These are phyloP conservation scores for Leptinotarsa lineolata DNA, from an alignment of 1,140 invertebrate genomes.

Conservation along the genomic window DNA sequence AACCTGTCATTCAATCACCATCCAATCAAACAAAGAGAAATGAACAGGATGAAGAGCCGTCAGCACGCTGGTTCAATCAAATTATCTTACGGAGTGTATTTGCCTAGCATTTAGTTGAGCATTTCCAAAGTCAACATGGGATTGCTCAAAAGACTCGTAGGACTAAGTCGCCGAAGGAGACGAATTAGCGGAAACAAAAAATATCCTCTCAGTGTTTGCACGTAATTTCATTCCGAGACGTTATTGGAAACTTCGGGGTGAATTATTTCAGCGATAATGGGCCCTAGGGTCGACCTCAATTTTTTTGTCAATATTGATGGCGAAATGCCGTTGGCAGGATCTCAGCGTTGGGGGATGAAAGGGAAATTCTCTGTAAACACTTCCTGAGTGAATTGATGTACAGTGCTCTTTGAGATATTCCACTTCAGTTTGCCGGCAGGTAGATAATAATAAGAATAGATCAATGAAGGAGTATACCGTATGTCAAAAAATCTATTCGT, in stretches of 20 bases:
- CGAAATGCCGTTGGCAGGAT: background rate
- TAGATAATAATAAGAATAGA: too few species aligned
- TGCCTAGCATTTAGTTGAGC: constrained; percentile 23
- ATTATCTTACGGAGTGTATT: constrained; percentile 20
- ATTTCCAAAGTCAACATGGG: constrained; percentile 20
- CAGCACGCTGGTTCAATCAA: constrained; percentile 14
- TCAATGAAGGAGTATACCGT: too few species aligned
- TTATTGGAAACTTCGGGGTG: background rate
- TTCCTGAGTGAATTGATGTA: background rate
- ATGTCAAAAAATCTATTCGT: too few species aligned
- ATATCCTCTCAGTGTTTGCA: constrained; percentile 15
- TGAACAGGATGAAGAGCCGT: constrained; percentile 14
- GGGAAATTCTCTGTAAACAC: background rate
- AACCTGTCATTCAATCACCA: constrained; percentile 9
- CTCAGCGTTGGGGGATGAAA: background rate
- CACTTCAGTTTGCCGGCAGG: too few species aligned
- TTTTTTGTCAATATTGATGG: constrained; percentile 4
- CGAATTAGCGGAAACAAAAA: constrained; percentile 12
- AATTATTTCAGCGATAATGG: background rate
- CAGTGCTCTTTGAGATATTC: too few species aligned
- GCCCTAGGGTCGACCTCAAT: background rate
- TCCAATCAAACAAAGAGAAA: background rate
- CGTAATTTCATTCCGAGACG: constrained; percentile 8
- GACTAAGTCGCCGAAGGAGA: background rate
- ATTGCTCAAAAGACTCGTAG: background rate